These are phyloP conservation scores for Emys orbicularis DNA, from an alignment of 2,797 vertebrate genomes.

Conservation along the genomic window DNA sequence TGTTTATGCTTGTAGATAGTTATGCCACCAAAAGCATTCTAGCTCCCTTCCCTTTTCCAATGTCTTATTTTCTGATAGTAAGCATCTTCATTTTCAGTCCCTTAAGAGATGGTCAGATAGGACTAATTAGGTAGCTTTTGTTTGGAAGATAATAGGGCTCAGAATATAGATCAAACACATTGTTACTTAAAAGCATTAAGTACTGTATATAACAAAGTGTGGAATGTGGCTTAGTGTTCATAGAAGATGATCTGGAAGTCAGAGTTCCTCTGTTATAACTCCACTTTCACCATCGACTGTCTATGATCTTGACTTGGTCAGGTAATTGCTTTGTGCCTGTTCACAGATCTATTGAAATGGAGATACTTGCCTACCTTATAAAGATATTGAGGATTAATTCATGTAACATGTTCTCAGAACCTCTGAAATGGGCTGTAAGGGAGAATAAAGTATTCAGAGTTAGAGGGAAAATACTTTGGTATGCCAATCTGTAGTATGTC, in stretches of 20 bases:
- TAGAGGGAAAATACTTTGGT: fast-evolving
- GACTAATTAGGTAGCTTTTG: neutral
- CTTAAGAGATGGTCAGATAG: neutral
- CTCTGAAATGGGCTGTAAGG: neutral
- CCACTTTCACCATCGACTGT: neutral
- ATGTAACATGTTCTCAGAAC: neutral
- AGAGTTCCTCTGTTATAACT: neutral
- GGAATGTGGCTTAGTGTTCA: fast-evolving
- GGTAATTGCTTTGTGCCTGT: fast-evolving
- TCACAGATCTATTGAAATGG: neutral
- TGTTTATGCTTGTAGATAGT: neutral
- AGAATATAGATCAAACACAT: neutral
- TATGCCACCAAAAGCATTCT: neutral
- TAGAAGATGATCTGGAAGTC: neutral
- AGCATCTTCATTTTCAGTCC: neutral
- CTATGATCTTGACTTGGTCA: neutral
- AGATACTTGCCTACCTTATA: fast-evolving
- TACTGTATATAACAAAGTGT: fast-evolving
- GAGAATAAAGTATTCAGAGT: neutral
- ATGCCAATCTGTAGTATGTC: fast-evolving
- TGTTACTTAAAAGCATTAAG: fast-evolving
- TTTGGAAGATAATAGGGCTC: neutral
- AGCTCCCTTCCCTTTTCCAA: fast-evolving
- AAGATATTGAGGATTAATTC: neutral
- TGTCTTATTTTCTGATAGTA: neutral